Percentiles rank a stretch among this genome's conserved stretches.
Evolutionary conservation across 1,140 invertebrate genomes (phyloP).

Genomic region (Papilio aristodemus): DNA sequence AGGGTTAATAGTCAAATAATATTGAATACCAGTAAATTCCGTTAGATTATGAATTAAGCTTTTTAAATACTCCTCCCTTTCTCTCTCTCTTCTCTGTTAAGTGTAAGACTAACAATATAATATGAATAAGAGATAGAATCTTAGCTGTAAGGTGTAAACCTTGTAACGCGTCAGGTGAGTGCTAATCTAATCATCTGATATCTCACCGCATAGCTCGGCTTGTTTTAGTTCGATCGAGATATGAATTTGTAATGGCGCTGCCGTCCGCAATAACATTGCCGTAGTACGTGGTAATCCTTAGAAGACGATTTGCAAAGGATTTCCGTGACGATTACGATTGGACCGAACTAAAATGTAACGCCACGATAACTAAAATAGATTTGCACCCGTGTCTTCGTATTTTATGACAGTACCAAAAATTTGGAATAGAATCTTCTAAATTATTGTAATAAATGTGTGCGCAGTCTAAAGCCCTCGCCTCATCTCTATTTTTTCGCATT

Average conservation of each 20-base stretch:
- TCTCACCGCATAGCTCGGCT: constrained; percentile 5
- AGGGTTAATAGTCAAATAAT: no score
- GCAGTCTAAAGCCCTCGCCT: no score
- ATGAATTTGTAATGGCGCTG: constrained; percentile 23
- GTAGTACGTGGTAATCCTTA: constrained; percentile 22
- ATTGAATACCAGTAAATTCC: no score
- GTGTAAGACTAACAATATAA: no score
- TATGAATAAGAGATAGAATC: neutral
- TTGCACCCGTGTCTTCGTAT: neutral
- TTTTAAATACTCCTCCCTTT: no score
- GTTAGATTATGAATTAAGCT: no score
- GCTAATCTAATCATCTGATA: constrained; percentile 26
- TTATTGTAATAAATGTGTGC: no score
- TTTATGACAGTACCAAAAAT: no score
- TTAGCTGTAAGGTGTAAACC: neutral
- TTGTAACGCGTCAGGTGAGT: constrained; percentile 15
- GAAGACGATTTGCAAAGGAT: constrained; percentile 15
- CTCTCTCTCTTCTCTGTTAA: no score
- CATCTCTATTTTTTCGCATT: no score
- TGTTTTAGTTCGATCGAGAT: constrained; percentile 27
- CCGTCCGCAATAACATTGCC: constrained; percentile 7
- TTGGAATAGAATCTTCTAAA: no score
- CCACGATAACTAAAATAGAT: neutral
- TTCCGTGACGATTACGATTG: constrained; percentile 8
- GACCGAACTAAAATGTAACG: neutral